Evolutionary conservation across 1,140 invertebrate species (phyloP), one percentile per base, ranked within the genome.

Genomic region (Drosophila athabasca): DNA sequence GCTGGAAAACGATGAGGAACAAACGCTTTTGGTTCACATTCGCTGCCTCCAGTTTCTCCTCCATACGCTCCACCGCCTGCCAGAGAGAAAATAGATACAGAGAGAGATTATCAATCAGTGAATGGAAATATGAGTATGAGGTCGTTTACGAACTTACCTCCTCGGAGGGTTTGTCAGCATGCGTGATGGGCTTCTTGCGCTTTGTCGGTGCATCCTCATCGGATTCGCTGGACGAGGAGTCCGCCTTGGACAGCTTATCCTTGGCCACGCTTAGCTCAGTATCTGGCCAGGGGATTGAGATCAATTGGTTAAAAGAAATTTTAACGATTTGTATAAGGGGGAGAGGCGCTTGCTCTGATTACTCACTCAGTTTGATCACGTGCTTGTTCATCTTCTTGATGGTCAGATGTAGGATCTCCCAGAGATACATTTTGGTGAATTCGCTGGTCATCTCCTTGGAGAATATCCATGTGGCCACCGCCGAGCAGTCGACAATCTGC

Each of bases 381-480:
- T 99, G 97, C 90, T 97, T 98, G 87, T 97, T 97, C 96, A 99
- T 99, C 93, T 99, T 99, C 76, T 97, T 96, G 65, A 99, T 98
- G 1, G 98, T 99, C 49, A 98, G 92, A 92, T 99, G 98, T 11
- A 99, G 93, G 58, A 99, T 97, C 93, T 99, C 98, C 98, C 98
- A 99, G n/a, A 99, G 94, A 90, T 98, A 99, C 79, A 96, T 94
- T 95, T 97, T 98, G 0, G 97, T 98, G 91, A 99, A 99, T 91
- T 98, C 97, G 7, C 94, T 92, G 22, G 94, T 94, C 97, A 99
- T 99, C 91, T 99, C 97, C 93, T 97, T 97, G 3, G 97, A 98
- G 93, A 99, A 99, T 59, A 99, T 96, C 99, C 98, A 99, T 80
- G 98, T 99, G 26, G 98, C 98, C 9, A 99, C 98, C 8, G 98